phyloP scores from a whole-genome alignment of 2,113 vertebrate species.

The Malurus melanocephalus region DNA sequence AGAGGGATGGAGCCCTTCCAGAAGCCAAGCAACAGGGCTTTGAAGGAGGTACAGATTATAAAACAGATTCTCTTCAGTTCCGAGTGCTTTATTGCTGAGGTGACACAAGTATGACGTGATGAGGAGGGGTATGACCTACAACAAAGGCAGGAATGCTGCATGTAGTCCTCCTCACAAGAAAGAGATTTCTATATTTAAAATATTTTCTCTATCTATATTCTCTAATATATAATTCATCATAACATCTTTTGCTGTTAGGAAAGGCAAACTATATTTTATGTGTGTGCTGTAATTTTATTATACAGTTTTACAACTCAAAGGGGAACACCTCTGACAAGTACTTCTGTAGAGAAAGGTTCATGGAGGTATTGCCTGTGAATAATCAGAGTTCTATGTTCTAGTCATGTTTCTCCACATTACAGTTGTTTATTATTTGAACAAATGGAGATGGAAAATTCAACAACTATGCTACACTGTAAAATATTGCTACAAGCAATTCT shows the following conservation, averaged over 20 bases:
- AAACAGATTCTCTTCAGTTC: neutral
- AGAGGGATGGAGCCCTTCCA: neutral
- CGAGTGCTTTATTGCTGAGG: neutral
- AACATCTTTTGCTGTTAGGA: neutral
- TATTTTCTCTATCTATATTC: neutral
- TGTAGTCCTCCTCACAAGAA: neutral
- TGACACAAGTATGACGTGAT: neutral
- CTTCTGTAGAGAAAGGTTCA: neutral
- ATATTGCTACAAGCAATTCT: neutral
- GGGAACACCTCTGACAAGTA: neutral
- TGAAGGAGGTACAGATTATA: neutral
- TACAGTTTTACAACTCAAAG: neutral
- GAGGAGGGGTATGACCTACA: neutral
- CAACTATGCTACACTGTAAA: neutral
- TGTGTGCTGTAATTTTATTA: neutral
- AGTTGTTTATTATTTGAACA: neutral
- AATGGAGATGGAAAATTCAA: neutral
- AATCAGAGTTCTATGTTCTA: neutral
- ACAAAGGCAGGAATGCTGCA: neutral
- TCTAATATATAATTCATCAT: neutral
- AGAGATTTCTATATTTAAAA: neutral
- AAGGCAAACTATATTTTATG: neutral
- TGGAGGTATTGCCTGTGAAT: neutral
- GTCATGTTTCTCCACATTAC: accelerated
- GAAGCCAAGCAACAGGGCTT: neutral